Evolutionary conservation across 2,113 vertebrate species (phyloP).

Genomic region (Leptobrachium ailaonicum): DNA sequence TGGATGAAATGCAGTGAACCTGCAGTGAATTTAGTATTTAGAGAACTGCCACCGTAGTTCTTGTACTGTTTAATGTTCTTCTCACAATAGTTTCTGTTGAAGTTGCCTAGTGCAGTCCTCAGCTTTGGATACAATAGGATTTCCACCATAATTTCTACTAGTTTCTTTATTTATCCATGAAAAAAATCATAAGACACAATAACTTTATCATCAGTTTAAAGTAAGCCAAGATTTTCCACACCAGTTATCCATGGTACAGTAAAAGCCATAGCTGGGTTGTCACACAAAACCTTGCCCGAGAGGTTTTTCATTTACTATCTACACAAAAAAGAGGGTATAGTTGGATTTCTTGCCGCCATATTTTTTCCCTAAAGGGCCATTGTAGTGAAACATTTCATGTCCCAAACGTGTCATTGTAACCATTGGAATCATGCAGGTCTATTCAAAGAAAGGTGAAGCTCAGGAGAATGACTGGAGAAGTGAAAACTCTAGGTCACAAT

Average conservation of each 20-base stretch:
- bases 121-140: too few species aligned
- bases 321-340: constrained; percentile 18
- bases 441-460: too few species aligned
- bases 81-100: too few species aligned
- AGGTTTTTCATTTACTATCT: constrained; percentile 20
- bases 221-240: constrained; percentile 19
- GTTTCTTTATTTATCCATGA: constrained; percentile 28
- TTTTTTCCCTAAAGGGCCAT: constrained; percentile 34
- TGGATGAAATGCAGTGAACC: too few species aligned
- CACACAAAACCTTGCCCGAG: constrained; percentile 11
- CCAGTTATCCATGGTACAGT: background rate
- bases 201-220: constrained; percentile 25
- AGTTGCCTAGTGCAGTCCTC: too few species aligned
- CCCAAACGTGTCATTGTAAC: background rate
- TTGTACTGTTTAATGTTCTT: too few species aligned
- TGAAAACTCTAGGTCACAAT: too few species aligned
- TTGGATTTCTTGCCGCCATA: constrained; percentile 9
- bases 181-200: constrained; percentile 24
- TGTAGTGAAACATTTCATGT: background rate
- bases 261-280: constrained; percentile 11
- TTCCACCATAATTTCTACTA: background rate
- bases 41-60: too few species aligned
- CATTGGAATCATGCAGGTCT: background rate
- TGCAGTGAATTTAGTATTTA: too few species aligned
- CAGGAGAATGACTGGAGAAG: too few species aligned